phyloP scores from a whole-genome alignment of 2,797 vertebrate genomes.

The Hirundo rustica region DNA sequence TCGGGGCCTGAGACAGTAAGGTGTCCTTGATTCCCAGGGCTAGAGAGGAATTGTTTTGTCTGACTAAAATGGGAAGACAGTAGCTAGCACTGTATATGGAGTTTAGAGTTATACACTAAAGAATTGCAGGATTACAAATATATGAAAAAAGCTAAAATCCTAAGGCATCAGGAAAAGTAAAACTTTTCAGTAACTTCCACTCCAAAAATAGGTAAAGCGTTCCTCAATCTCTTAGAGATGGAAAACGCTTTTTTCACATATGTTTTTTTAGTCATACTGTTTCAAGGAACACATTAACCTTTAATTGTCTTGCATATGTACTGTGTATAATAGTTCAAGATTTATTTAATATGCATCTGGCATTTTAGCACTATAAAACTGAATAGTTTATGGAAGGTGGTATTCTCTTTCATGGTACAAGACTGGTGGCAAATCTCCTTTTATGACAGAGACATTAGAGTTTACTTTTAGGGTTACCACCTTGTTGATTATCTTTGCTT shows the following conservation, averaged over 20 bases:
- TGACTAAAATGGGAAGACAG: not conserved
- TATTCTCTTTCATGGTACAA: not conserved
- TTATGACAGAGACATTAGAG: not conserved
- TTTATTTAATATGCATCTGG: not conserved
- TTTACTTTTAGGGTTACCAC: not conserved
- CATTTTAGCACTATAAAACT: not conserved
- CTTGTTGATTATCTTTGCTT: not conserved
- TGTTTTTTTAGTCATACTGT: not conserved
- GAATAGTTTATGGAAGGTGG: not conserved
- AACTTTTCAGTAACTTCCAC: not conserved
- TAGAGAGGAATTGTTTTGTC: not conserved
- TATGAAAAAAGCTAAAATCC: not conserved
- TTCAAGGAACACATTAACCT: not conserved
- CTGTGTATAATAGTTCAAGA: not conserved
- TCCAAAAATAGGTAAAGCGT: not conserved
- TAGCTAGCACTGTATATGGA: not conserved
- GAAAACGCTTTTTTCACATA: not conserved
- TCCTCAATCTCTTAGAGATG: not conserved
- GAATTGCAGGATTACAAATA: not conserved
- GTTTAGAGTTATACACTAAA: not conserved
- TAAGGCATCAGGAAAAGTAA: not conserved
- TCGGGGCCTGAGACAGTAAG: not conserved
- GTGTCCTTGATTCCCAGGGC: not conserved
- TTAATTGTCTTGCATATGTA: not conserved
- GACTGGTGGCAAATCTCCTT: not conserved